Evolutionary conservation across 92 coral and sea anemone species (phyloP), one percentile per base, ranked within the genome.

Genomic region (Umimayanthus chanpuru): DNA sequence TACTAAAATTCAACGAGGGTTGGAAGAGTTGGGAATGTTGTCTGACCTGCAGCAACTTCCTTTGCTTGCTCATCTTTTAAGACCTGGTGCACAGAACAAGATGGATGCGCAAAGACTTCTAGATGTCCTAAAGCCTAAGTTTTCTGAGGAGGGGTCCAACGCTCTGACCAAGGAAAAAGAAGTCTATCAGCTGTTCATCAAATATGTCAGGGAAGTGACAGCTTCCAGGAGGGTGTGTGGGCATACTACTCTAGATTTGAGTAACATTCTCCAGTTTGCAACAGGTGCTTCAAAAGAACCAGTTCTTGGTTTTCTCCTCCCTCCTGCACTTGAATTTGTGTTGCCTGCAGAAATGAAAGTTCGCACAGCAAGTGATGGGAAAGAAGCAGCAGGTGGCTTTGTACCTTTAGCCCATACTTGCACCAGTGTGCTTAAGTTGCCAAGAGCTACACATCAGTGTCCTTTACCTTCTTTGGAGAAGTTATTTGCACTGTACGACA

Each of bases 121-220:
- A 84, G 90, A 90, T 30, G 64, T 92, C 28, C 85, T 89, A 80
- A 89, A 92, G 53, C 91, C 95, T 30, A 85, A 85, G 55, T 93
- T 93, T 85, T 88, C 92, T 14, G 94, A 90, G 9, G 89, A 88
- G 58, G 93, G 93, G 29, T 92, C 91, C 9, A 94, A 94, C 85
- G 87, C 94, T 23, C 91, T 82, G 15, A 91, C 75, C 43, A 72
- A 75, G 26, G 94, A 91, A 85, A 91, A 91, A 65, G 92, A 82
- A 75, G 89, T 86, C 71, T 91, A 91, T 77, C 88, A 83, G 32
- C 64, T 73, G 88, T 94, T 94, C 85, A 85, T 90, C 39, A 92
- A 67, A 29, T 94, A 94, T 81, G 85, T 90, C 38, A 81, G 94
- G 47, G 93, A 92, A 81, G 90, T 89, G n/a, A 93, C 91, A 90